Evolutionary conservation across 1,140 invertebrate species (phyloP), one percentile per base, ranked within the genome.

Genomic region (Dendrolimus kikuchii): DNA sequence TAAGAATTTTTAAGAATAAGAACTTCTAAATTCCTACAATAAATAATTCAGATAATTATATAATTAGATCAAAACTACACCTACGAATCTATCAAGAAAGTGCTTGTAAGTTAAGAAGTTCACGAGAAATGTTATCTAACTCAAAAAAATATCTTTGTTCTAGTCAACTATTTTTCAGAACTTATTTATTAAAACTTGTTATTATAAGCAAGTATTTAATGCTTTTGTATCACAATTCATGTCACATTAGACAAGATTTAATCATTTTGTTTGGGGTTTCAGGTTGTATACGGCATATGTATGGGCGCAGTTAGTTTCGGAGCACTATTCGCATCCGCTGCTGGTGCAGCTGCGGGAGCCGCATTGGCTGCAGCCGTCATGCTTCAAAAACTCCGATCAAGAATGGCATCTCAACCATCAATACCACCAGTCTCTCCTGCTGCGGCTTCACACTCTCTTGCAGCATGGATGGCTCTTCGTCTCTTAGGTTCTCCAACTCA

Each of bases 251-350:
- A 5, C 8, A n/a, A 5, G 44, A 45, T 45, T 5, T 45, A 8
- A 47, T 10, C 5, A 38, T 55, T 50, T 41, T 23, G 3, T 23
- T 43, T 38, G n/a, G 36, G 8, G 36, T 53, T 62, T 0, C 54
- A 86, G 82, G 82, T 86, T 1, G 93, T 97, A 0, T 97, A 98
- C 71, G 96, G 95, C 41, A 95, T 98, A 40, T 98, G 96, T 66
- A 90, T 98, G 81, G 95, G 96, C 0, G 92, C 95, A 36, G 92
- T 95, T 0, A 94, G 95, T 10, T 96, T 98, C 72, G 95, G 95
- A 61, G 92, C 95, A 4, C 88, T 96, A 5, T 97, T 97, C 80
- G 94, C 96, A 38, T 90, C 96, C 7, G 93, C 96, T 3, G 94
- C 95, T 0, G 91, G 95, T 5, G 94, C 94, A 5, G 95, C 95